Percentiles rank a stretch among this genome's conserved stretches.
phyloP scores from a whole-genome alignment of 2,888 invertebrate species.

The Yponomeuta evonymella region DNA sequence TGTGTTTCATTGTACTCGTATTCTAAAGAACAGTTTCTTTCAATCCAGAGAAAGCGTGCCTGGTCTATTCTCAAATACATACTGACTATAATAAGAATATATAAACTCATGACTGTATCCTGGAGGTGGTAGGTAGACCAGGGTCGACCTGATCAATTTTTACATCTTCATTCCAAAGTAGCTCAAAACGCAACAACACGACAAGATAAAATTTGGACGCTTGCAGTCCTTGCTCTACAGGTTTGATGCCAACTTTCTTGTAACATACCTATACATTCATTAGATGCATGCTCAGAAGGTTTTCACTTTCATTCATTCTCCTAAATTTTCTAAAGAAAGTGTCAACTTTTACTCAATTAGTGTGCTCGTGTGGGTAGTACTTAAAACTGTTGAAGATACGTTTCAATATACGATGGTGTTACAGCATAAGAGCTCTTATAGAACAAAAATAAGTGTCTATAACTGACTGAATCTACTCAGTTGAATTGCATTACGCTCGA shows the following conservation, averaged over 20 bases:
- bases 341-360: constrained; percentile 5
- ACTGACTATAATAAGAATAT: no score
- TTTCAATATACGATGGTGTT: neutral
- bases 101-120: no score
- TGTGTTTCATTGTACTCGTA: no score
- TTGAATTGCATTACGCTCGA: no score
- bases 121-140: no score
- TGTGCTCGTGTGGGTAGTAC: neutral
- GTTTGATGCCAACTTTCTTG: neutral
- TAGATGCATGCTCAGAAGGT: neutral
- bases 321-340: constrained; percentile 10
- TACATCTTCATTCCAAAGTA: no score
- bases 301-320: constrained; percentile 3
- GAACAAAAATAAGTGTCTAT: neutral
- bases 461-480: neutral
- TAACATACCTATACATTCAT: neutral
- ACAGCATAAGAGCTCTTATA: neutral
- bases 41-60: no score
- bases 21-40: no score
- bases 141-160: no score
- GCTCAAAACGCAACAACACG: no score
- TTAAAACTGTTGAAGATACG: neutral
- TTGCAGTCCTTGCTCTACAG: neutral
- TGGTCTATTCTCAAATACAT: no score
- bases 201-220: no score